phyloP scores from a whole-genome alignment of 2,888 invertebrate species.

The Adelognathus sp. region DNA sequence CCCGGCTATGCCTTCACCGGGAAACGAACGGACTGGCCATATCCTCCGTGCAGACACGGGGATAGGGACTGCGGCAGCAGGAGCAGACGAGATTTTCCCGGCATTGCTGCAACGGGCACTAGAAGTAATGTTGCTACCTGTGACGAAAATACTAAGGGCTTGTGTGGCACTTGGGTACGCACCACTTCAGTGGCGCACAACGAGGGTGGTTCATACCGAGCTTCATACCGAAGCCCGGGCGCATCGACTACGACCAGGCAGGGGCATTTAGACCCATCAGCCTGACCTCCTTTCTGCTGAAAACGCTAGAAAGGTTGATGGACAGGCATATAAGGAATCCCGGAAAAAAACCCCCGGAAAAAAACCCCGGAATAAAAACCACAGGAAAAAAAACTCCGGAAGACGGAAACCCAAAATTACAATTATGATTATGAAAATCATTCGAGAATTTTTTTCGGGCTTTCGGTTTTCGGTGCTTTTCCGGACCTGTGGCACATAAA shows the following conservation, averaged over 20 bases:
- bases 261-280: conserved; percentile 60
- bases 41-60: neutral
- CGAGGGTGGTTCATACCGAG: conserved; percentile 16
- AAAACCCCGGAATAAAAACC: too few species aligned
- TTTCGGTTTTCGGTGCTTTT: too few species aligned
- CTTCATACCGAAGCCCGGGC: conserved; percentile 55
- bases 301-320: conserved; percentile 61
- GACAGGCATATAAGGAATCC: conserved; percentile 55
- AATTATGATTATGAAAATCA: too few species aligned
- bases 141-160: conserved; percentile 21
- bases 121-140: neutral
- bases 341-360: too few species aligned
- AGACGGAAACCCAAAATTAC: too few species aligned
- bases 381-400: too few species aligned
- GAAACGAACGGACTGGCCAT: neutral
- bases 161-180: too few species aligned
- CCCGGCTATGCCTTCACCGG: neutral
- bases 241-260: conserved; percentile 20
- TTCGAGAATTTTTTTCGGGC: too few species aligned
- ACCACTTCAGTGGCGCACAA: too few species aligned
- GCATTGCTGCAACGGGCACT: conserved; percentile 1
- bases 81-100: conserved; percentile 26
- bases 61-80: conserved; percentile 9
- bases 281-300: conserved; percentile 59
- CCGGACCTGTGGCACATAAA: too few species aligned